Base-by-base conservation (phyloP, 2,113 vertebrate genomes). In the Sula dactylatra region DNA sequence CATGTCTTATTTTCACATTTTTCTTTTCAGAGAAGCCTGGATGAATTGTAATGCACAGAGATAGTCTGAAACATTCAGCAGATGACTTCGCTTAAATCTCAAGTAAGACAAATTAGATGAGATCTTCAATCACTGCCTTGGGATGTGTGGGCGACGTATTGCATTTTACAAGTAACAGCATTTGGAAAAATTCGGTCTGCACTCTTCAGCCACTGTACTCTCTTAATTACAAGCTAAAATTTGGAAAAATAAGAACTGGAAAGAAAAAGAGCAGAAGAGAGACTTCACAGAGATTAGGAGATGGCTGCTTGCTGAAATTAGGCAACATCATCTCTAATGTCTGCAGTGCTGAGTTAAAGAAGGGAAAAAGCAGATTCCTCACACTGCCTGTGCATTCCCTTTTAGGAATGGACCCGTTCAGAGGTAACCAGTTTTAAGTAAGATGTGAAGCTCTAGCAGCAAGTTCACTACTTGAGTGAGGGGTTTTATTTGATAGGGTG, bases 11-110 rank as follows among this genome's bases (percentile, higher is more conserved):
- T 97, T 90, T 56, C 95, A 94, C 93, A 93, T 97, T 94, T 95
- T 93, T 96, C 96, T 94, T 96, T 83, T 81, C 82, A 88, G 88
- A 96, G 91, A n/a, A 97, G 90, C 78, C 91, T 94, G 97, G 97
- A 96, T 97, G 94, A 96, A 94, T 96, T 26, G 89, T 73, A 95
- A 87, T 52, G 91, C 66, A 64, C 90, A 47, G 19, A 85, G 96
- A 94, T 84, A 97, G 94, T 93, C 50, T 86, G 87, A 97, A 98
- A 97, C 66, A 89, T 40, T 96, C 92, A 82, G 95, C 97, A 97
- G 89, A 96, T 97, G 91, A 98, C 96, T 97, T 96, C 29, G 62
- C 94, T 98, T 93, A 97, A 97, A 87, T 96, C 67, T 97, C 92
- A 97, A 98, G 95, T 95, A 88, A 97, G 96, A 98, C 94, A 97